Evolutionary conservation across 2,113 vertebrate genomes (phyloP).

Genomic region (Tenebrosternarchus preto): DNA sequence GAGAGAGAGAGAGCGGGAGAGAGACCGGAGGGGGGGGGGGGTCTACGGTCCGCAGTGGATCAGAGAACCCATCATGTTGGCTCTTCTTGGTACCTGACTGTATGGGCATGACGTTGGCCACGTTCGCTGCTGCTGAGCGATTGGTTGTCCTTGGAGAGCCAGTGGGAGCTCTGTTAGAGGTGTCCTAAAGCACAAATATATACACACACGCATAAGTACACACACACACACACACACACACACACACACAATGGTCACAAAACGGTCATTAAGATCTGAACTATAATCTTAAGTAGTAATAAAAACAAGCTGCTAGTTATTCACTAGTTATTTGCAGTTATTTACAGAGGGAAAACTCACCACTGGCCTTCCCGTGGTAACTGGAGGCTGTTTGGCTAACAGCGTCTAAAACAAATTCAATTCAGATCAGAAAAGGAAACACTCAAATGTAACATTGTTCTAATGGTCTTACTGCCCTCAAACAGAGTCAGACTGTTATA

Average conservation of each 20-base stretch:
- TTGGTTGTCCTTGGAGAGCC: slow-evolving; percentile 86
- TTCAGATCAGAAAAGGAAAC: slow-evolving; percentile 15
- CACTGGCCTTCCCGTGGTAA: slow-evolving; percentile 90
- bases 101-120: slow-evolving; percentile 84
- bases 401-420: slow-evolving; percentile 79
- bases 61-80: slow-evolving; percentile 81
- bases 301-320: too few relatives aligned
- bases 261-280: too few relatives aligned
- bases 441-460: too few relatives aligned
- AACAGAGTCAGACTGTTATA: too few relatives aligned
- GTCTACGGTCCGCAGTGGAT: too few relatives aligned
- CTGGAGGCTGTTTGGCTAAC: slow-evolving; percentile 91
- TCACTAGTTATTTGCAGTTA: too few relatives aligned
- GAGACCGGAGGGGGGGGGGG: not conserved
- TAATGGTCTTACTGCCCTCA: too few relatives aligned
- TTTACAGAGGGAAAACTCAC: slow-evolving; percentile 69
- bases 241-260: slow-evolving; percentile 17
- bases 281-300: too few relatives aligned
- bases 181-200: slow-evolving; percentile 68
- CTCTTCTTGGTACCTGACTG: slow-evolving; percentile 86
- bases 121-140: slow-evolving; percentile 82
- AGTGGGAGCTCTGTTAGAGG: slow-evolving; percentile 82
- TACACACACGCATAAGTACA: slow-evolving; percentile 12
- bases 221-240: too few relatives aligned
- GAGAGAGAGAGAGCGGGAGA: not conserved